Percentiles rank a stretch among this genome's conserved stretches.
Conservation (phyloP, 2,888 invertebrate genomes). For the Caenorhabditis sp. region DNA sequence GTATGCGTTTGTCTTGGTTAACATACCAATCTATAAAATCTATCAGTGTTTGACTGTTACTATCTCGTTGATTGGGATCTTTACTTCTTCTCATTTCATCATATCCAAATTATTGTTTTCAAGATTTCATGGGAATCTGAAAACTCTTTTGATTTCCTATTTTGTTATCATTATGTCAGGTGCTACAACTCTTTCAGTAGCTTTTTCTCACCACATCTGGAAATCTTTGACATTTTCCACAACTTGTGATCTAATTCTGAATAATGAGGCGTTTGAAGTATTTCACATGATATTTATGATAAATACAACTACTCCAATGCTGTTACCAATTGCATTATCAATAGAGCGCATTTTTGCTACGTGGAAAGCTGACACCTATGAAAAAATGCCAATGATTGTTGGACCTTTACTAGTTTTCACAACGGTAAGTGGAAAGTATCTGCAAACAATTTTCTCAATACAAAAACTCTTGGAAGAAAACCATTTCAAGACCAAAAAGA, state of each 20-base stretch:
- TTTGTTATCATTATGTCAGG: neutral
- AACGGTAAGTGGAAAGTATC: neutral
- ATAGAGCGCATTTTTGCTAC: constrained; percentile 21
- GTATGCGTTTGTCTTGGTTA: neutral
- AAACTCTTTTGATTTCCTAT: neutral
- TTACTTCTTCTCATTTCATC: neutral
- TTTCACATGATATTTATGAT: constrained; percentile 5
- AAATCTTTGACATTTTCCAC: constrained; percentile 14
- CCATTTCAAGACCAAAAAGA: too few relatives aligned
- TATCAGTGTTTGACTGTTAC: neutral
- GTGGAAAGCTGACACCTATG: constrained; percentile 13
- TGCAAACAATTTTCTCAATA: too few relatives aligned
- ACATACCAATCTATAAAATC: neutral
- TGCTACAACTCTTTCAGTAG: neutral
- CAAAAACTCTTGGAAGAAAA: too few relatives aligned
- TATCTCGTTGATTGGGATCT: neutral
- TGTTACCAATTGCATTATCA: constrained; percentile 18
- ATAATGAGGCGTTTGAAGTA: constrained; percentile 5
- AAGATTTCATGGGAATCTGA: neutral
- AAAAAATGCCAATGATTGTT: constrained; percentile 4
- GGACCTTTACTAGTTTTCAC: constrained; percentile 12
- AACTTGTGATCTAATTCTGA: constrained; percentile 13
- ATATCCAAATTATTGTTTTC: neutral
- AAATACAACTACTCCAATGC: constrained; percentile 16
- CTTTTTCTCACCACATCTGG: constrained; percentile 4